phyloP scores from a whole-genome alignment of 1,140 invertebrate species.

The Cotesia glomerata region DNA sequence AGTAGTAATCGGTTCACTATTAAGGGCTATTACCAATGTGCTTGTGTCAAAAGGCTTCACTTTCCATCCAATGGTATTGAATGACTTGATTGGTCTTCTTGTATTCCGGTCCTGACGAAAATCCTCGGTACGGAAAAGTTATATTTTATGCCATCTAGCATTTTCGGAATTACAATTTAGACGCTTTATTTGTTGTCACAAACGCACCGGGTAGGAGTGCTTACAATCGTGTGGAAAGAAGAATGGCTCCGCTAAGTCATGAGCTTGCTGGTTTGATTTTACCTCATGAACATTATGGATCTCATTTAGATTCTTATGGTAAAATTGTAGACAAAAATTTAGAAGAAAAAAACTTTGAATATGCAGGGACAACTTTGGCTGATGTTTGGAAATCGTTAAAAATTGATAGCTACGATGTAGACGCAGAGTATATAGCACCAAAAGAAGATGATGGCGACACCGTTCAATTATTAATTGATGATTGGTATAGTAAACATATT shows the following conservation, averaged over 20 bases:
- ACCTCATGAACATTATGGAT: slow-evolving; percentile 53
- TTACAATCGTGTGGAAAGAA: slow-evolving; percentile 44
- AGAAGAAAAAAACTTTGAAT: slow-evolving; percentile 44
- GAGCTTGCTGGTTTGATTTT: slow-evolving; percentile 54
- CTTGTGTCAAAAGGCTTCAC: too few relatives aligned
- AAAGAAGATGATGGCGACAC: background rate
- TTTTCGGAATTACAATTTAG: slow-evolving; percentile 53
- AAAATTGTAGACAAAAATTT: slow-evolving; percentile 48
- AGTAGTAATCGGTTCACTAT: too few relatives aligned
- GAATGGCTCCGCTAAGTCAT: slow-evolving; percentile 55
- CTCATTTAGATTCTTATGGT: slow-evolving; percentile 48
- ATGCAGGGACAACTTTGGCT: slow-evolving; percentile 43
- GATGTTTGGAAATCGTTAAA: slow-evolving; percentile 34
- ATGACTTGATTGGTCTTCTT: too few relatives aligned
- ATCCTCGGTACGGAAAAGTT: slow-evolving; percentile 54
- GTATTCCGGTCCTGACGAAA: slow-evolving; percentile 61
- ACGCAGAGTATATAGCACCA: slow-evolving; percentile 34
- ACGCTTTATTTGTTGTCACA: slow-evolving; percentile 57
- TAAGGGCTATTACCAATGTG: too few relatives aligned
- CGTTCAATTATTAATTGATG: background rate
- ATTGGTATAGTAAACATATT: slow-evolving; percentile 23
- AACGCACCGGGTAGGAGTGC: slow-evolving; percentile 56
- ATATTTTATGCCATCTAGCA: slow-evolving; percentile 47
- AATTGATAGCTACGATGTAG: slow-evolving; percentile 38
- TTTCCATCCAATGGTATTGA: too few relatives aligned